Conservation (phyloP, 2,113 vertebrate genomes). For the Todiramphus chloris region DNA sequence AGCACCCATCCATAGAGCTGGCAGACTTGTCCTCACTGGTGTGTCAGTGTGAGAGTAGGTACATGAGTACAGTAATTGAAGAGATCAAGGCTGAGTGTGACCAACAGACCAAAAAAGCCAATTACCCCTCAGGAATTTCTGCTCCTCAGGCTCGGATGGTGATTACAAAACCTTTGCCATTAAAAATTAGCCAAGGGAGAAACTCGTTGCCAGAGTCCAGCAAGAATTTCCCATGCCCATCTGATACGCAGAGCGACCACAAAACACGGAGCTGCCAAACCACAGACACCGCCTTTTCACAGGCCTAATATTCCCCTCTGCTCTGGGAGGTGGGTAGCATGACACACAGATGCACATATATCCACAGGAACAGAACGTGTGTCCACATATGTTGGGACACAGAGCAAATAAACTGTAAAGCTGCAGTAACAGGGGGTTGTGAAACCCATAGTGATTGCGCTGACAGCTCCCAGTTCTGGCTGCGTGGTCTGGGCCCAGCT, state of each 20-base stretch:
- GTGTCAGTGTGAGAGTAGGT: slow-evolving; percentile 32
- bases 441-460: slow-evolving; percentile 9
- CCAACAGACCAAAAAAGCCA: slow-evolving; percentile 72
- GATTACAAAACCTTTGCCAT: slow-evolving; percentile 72
- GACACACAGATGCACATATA: neutral
- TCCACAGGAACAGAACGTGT: neutral
- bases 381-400: neutral
- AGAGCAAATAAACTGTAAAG: slow-evolving; percentile 14
- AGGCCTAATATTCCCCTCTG: neutral
- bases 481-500: neutral
- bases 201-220: neutral
- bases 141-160: slow-evolving; percentile 62
- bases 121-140: slow-evolving; percentile 73
- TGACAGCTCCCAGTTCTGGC: slow-evolving; percentile 34
- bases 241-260: neutral
- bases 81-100: slow-evolving; percentile 69
- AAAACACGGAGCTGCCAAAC: neutral
- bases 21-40: neutral
- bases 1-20: neutral
- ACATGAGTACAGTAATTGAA: slow-evolving; percentile 64
- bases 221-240: slow-evolving; percentile 61
- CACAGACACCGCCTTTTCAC: neutral
- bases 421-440: slow-evolving; percentile 22
- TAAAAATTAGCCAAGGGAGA: slow-evolving; percentile 72
- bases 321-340: neutral